phyloP scores from a whole-genome alignment of 2,888 invertebrate species.

The Holacanthella duospinosa region DNA sequence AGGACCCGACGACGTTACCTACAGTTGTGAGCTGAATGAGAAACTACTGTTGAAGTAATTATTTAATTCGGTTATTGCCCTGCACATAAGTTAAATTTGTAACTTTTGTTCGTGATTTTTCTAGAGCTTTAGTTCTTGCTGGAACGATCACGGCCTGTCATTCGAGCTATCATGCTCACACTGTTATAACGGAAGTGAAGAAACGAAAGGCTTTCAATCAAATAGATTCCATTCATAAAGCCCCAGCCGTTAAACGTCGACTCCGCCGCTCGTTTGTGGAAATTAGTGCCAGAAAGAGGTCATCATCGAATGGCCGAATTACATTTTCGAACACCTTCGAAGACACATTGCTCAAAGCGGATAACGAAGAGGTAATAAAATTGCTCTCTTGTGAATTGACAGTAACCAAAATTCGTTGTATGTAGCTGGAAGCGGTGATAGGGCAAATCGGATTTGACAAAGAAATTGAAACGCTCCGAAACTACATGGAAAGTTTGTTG shows the following conservation, averaged over 20 bases:
- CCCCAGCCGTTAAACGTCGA: not conserved
- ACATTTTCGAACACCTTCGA: not conserved
- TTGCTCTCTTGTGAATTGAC: too few species aligned
- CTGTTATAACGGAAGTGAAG: not conserved
- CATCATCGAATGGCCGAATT: not conserved
- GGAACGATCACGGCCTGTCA: not conserved
- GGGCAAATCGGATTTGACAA: not conserved
- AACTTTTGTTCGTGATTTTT: not conserved
- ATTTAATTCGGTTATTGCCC: not conserved
- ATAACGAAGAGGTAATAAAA: slow-evolving; percentile 1
- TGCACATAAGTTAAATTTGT: not conserved
- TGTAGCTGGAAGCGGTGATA: not conserved
- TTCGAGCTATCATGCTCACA: not conserved
- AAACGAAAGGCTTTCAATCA: not conserved
- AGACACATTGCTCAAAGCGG: not conserved
- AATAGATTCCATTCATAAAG: not conserved
- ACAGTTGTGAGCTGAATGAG: not conserved
- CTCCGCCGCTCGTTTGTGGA: not conserved
- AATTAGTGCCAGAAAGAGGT: not conserved
- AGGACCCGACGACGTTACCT: not conserved
- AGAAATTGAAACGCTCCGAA: not conserved
- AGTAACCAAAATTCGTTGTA: too few species aligned
- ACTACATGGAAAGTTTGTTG: not conserved
- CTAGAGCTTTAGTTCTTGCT: not conserved
- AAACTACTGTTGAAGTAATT: not conserved